Evolutionary conservation across 2,797 vertebrate species (phyloP).

Genomic region (Tarsius wallacei): DNA sequence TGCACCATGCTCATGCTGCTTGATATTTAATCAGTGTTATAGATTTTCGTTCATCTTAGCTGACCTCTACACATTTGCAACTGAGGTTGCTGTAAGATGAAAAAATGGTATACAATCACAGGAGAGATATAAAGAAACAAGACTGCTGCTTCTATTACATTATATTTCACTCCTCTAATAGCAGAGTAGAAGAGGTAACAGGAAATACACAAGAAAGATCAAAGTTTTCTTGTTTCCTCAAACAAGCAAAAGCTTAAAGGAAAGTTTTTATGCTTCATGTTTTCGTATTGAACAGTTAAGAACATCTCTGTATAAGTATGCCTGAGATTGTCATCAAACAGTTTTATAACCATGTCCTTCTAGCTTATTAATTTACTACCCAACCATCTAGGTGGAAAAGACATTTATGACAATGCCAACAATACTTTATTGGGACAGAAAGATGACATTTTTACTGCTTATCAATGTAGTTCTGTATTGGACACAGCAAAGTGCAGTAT

Average conservation of each 20-base stretch:
- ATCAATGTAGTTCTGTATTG: conserved; percentile 15
- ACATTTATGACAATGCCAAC: conserved; percentile 21
- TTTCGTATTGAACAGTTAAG: conserved; percentile 16
- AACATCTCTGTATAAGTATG: background rate
- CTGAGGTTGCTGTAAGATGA: background rate
- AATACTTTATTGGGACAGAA: background rate
- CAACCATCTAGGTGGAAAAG: background rate
- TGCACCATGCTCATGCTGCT: background rate
- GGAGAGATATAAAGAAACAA: background rate
- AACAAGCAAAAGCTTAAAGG: conserved; percentile 1
- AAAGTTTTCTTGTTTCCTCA: background rate
- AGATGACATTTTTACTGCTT: conserved; percentile 28
- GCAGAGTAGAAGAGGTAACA: background rate
- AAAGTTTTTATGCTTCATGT: conserved; percentile 5
- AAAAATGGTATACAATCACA: conserved; percentile 8
- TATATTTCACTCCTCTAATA: background rate
- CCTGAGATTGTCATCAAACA: conserved; percentile 24
- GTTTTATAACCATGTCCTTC: conserved; percentile 39
- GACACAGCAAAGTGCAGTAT: conserved; percentile 56
- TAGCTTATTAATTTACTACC: background rate
- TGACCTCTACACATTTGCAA: background rate
- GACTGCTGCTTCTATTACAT: background rate
- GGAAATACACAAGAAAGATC: background rate
- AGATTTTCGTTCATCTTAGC: conserved; percentile 17
- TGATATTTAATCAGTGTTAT: background rate